A percentile compares a stretch with the other conserved stretches of the same genome.
Conservation (phyloP, 2,888 invertebrate genomes). For the Macroteleia sp. region DNA sequence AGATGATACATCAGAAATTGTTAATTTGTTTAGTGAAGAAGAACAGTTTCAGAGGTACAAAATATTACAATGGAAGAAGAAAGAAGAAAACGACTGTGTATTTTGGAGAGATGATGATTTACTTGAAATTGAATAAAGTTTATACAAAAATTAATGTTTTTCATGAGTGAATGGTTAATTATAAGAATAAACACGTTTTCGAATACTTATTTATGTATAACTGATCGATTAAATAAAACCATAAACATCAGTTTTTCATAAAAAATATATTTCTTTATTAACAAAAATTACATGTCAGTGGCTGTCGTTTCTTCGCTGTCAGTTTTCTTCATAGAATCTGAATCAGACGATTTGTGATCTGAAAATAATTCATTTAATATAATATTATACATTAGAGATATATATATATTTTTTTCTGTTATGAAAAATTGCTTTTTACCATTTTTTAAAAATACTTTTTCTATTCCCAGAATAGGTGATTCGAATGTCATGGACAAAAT, state of each 20-base stretch:
- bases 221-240: constrained; percentile 27
- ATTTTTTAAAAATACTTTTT: constrained; percentile 87
- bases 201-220: constrained; percentile 31
- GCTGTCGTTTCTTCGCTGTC: constrained; percentile 69
- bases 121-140: constrained; percentile 28
- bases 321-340: constrained; percentile 67
- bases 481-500: constrained; percentile 88
- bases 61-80: constrained; percentile 58
- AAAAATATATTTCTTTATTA: constrained; percentile 37
- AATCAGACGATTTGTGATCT: constrained; percentile 62
- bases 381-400: no score
- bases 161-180: constrained; percentile 6
- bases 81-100: constrained; percentile 73
- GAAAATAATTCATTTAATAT: no score
- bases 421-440: no score
- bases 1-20: constrained; percentile 62
- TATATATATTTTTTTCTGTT: no score
- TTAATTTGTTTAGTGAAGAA: constrained; percentile 72
- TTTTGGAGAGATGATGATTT: constrained; percentile 73
- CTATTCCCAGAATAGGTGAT: constrained; percentile 89
- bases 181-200: constrained; percentile 20
- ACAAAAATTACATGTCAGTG: constrained; percentile 58
- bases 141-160: constrained; percentile 12
- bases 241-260: constrained; percentile 52
- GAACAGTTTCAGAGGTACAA: constrained; percentile 66